Conservation (phyloP, 2,888 invertebrate genomes). For the Dasypolia templi region DNA sequence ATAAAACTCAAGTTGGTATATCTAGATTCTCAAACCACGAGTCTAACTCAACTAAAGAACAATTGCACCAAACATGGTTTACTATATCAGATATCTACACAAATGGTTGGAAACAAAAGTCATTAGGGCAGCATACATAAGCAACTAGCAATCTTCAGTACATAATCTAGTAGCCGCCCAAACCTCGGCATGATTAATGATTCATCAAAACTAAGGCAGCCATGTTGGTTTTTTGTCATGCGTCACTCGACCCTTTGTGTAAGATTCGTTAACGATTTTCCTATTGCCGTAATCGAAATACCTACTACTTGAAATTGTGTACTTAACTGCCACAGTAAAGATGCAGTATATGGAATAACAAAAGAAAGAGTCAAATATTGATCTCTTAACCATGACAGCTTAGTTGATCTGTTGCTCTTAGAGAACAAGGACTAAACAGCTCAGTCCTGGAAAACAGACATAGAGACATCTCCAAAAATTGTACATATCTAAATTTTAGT, state of each 20-base stretch:
- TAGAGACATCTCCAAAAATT: slow-evolving; percentile 8
- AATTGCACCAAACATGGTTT: slow-evolving; percentile 11
- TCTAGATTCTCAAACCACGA: slow-evolving; percentile 5
- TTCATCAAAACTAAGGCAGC: slow-evolving; percentile 82
- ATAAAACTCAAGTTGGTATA: not conserved
- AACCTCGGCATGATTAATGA: slow-evolving; percentile 85
- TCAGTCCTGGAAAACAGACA: not conserved
- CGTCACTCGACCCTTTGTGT: slow-evolving; percentile 48
- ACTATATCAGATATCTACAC: slow-evolving; percentile 36
- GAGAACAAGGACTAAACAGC: not conserved
- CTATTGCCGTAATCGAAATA: slow-evolving; percentile 5
- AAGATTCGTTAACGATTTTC: slow-evolving; percentile 22
- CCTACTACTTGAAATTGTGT: too few species aligned
- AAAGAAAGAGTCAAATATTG: not conserved
- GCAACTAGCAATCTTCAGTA: slow-evolving; percentile 69
- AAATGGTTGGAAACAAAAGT: slow-evolving; percentile 69
- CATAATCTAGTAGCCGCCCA: slow-evolving; percentile 80
- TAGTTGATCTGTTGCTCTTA: not conserved
- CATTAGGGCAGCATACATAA: slow-evolving; percentile 76
- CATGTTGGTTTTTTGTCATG: slow-evolving; percentile 74
- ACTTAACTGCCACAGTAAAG: not conserved
- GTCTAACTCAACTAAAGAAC: slow-evolving; percentile 16
- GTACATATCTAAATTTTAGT: slow-evolving; percentile 30
- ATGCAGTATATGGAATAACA: not conserved
- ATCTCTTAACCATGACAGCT: not conserved